A percentile compares a stretch with the other conserved stretches of the same genome.
Evolutionary conservation across 1,140 invertebrate genomes (phyloP).

Genomic region (Conus ventricosus): DNA sequence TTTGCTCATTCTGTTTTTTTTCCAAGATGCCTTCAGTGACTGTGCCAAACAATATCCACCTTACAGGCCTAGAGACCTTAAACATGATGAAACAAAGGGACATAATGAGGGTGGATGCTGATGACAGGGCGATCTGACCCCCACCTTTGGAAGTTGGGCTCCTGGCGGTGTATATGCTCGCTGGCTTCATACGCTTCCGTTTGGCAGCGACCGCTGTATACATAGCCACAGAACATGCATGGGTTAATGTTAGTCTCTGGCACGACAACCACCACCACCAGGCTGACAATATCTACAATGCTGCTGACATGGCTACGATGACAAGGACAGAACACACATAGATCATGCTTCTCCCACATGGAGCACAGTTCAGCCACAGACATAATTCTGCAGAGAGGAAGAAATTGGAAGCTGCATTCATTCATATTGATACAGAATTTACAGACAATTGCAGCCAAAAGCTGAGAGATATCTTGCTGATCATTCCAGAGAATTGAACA

Average conservation of each 20-base stretch:
- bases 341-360: constrained; percentile 8
- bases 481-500: neutral
- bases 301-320: too few species aligned
- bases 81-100: too few species aligned
- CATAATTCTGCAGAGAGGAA: neutral
- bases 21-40: too few species aligned
- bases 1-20: too few species aligned
- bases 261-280: neutral
- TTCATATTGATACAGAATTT: neutral
- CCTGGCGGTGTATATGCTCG: constrained; percentile 65
- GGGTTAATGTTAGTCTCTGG: neutral
- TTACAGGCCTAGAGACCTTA: too few species aligned
- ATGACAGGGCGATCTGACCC: neutral
- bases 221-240: constrained; percentile 1
- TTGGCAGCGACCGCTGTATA: constrained; percentile 67
- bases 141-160: constrained; percentile 66
- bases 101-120: too few species aligned
- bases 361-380: neutral
- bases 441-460: neutral
- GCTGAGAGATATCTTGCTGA: neutral
- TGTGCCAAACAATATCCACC: too few species aligned
- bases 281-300: too few species aligned
- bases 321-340: neutral
- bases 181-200: constrained; percentile 67
- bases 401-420: neutral